phyloP scores from a whole-genome alignment of 2,113 vertebrate genomes.

The Rhabdornis inornatus region DNA sequence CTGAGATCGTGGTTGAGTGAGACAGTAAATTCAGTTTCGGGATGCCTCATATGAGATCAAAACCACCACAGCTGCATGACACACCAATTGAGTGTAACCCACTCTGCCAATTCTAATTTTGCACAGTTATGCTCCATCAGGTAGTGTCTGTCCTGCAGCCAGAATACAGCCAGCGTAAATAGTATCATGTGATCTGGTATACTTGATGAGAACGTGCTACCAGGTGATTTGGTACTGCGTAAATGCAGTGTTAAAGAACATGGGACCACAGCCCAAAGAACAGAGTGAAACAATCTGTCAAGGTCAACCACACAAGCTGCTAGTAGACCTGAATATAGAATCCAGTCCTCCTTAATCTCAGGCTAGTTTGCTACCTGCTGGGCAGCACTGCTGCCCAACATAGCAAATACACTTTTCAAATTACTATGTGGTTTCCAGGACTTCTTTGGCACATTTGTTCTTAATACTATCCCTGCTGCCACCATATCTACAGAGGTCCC shows the following conservation, averaged over 20 bases:
- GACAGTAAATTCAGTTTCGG: neutral
- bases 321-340: neutral
- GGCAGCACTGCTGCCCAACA: neutral
- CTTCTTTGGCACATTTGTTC: neutral
- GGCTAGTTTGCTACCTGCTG: neutral
- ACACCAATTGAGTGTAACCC: neutral
- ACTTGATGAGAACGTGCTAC: neutral
- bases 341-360: neutral
- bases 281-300: neutral
- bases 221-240: neutral
- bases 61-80: constrained; percentile 19
- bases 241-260: neutral
- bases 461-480: neutral
- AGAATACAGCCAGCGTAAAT: neutral
- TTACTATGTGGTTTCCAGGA: neutral
- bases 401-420: neutral
- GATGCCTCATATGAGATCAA: constrained; percentile 4
- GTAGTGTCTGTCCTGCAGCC: neutral
- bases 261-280: neutral
- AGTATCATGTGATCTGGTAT: neutral
- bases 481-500: neutral
- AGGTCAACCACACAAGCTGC: neutral
- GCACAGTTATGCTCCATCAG: neutral
- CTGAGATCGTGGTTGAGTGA: neutral
- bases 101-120: constrained; percentile 12